A percentile compares a stretch with the other conserved stretches of the same genome.
phyloP scores from a whole-genome alignment of 1,140 invertebrate genomes.

The Listronotus bonariensis region DNA sequence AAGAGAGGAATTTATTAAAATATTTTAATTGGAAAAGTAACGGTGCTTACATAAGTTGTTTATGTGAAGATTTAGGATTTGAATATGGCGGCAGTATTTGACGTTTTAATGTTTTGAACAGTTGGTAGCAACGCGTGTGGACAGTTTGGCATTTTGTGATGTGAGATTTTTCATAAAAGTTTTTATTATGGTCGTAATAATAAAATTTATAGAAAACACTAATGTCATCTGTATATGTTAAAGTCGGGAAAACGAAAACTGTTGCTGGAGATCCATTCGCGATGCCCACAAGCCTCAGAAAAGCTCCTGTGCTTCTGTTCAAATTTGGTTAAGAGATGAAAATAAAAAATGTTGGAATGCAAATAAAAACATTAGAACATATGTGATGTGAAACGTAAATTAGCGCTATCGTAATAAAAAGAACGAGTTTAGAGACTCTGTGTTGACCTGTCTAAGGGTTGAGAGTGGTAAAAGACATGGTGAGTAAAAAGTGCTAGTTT shows the following conservation, averaged over 20 bases:
- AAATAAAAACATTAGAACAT: slow-evolving; percentile 57
- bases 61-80: slow-evolving; percentile 24
- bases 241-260: slow-evolving; percentile 39
- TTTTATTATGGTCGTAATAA: slow-evolving; percentile 52
- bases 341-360: slow-evolving; percentile 56
- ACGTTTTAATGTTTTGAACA: slow-evolving; percentile 39
- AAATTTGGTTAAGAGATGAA: slow-evolving; percentile 55
- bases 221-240: slow-evolving; percentile 42
- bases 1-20: slow-evolving; percentile 9
- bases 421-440: slow-evolving; percentile 36
- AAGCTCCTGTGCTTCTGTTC: slow-evolving; percentile 48
- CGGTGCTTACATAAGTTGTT: slow-evolving; percentile 24
- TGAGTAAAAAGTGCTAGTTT: slow-evolving; percentile 49
- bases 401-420: slow-evolving; percentile 46
- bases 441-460: slow-evolving; percentile 31
- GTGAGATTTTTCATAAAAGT: slow-evolving; percentile 55
- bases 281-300: slow-evolving; percentile 42
- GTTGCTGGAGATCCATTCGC: slow-evolving; percentile 38
- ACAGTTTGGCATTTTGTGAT: slow-evolving; percentile 58
- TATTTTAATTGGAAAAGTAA: slow-evolving; percentile 14
- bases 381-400: slow-evolving; percentile 54
- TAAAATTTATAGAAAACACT: slow-evolving; percentile 47
- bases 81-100: slow-evolving; percentile 36
- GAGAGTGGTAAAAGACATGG: slow-evolving; percentile 41
- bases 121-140: slow-evolving; percentile 57